Conservation (phyloP, 2,888 invertebrate species). For the Synanthedon andrenaeformis region DNA sequence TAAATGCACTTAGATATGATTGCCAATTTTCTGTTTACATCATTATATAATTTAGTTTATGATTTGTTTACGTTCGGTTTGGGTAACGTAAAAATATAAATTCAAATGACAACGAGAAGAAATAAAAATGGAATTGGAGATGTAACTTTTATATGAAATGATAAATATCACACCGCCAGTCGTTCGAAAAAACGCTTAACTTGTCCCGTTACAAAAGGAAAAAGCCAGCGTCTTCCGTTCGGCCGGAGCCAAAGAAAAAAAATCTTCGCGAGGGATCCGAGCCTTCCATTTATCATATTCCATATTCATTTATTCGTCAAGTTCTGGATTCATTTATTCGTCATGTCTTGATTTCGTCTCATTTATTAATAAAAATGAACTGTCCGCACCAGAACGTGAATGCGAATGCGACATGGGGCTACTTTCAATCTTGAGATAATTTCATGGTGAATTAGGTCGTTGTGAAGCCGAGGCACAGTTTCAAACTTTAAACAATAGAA, state of each 20-base stretch:
- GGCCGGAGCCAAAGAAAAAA: conserved; percentile 65
- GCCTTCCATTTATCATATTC: conserved; percentile 70
- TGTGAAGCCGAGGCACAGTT: conserved; percentile 7
- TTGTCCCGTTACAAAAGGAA: conserved; percentile 69
- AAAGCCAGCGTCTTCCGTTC: conserved; percentile 70
- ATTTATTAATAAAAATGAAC: conserved; percentile 73
- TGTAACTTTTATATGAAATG: conserved; percentile 61
- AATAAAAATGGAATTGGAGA: conserved; percentile 45
- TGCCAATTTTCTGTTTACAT: too few species aligned
- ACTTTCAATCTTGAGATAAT: conserved; percentile 66
- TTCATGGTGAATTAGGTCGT: conserved; percentile 57
- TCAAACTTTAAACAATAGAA: conserved; percentile 12
- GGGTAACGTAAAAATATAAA: neutral
- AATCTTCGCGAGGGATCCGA: conserved; percentile 67
- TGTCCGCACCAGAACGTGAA: conserved; percentile 62
- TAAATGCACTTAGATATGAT: too few species aligned
- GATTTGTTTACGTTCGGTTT: neutral
- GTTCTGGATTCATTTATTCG: conserved; percentile 73
- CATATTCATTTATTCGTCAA: conserved; percentile 72
- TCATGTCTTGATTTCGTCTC: conserved; percentile 72
- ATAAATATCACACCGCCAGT: conserved; percentile 63
- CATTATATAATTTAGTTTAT: too few species aligned
- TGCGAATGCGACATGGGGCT: conserved; percentile 54
- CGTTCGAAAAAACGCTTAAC: conserved; percentile 68
- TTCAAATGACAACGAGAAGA: neutral